Evolutionary conservation across 2,888 invertebrate genomes (phyloP), one percentile per base, ranked within the genome.

Genomic region (Chymomyza caudatula): DNA sequence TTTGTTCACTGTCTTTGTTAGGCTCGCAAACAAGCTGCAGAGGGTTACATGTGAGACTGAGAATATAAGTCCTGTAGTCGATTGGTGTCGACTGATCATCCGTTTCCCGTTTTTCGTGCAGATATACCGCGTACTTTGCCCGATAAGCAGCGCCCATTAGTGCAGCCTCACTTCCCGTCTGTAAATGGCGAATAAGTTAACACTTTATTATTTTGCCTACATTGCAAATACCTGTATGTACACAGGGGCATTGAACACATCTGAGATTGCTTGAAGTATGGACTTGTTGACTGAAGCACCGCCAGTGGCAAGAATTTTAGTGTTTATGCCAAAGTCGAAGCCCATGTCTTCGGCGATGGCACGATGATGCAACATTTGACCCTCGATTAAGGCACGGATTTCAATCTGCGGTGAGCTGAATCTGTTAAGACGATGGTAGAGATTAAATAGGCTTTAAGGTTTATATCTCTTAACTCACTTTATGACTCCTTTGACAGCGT

Each of bases 181-280:
- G 87, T 20, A n/a, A 23, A 65, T 60, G 59, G 59, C n/a, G 63
- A 52, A 51, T 2, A 19, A 60, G 43, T 15, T 13, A 13, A 0
- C 1, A 15, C 0, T 11, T 44, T 2, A 13, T 6, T 15, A 43
- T 13, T 8, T 2, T 1, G 81, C 3, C 13, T 13, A 20, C 4
- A 49, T 17, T 4, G 13, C 2, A 44, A 8, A 29, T 91, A 96
- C 96, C 92, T 94, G 94, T n/a, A 94, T 92, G 88, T 96, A 98
- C 22, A 98, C 98, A 0, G 97, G 95, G 8, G 96, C 93, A 90
- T 97, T 95, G 90, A 98, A 98, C 3, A 98, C 96, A 89, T 99
- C 98, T 0, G 98, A 92, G 67, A 97, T 92, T 63, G 97, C 96
- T 92, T 98, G 98, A 53, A 98, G 91, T 70, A 99, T 94, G 0